phyloP scores from a whole-genome alignment of 2,113 vertebrate genomes.

The Lagenorhynchus albirostris region DNA sequence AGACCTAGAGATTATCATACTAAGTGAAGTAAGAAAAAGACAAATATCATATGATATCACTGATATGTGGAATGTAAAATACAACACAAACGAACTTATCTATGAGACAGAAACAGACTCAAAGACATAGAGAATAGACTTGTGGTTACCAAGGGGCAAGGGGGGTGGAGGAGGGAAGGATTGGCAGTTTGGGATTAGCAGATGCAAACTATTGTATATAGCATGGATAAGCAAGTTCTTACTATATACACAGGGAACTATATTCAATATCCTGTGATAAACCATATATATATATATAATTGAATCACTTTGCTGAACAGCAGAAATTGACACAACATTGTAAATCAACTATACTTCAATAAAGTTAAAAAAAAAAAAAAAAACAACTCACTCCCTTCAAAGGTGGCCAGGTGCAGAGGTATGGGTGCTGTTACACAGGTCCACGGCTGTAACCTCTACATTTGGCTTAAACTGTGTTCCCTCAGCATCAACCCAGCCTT shows the following conservation, averaged over 20 bases:
- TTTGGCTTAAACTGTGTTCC: neutral
- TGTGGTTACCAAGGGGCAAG: neutral
- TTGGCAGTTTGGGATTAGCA: neutral
- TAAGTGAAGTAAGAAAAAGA: neutral
- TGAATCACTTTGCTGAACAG: neutral
- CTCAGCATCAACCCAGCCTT: neutral
- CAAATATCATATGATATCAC: neutral
- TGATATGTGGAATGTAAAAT: neutral
- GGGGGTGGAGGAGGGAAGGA: neutral
- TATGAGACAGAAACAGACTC: neutral
- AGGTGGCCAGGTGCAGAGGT: neutral
- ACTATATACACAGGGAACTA: neutral
- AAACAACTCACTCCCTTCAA: neutral
- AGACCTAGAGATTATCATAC: neutral
- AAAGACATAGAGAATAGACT: neutral
- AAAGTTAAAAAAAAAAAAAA: neutral
- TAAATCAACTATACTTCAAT: neutral
- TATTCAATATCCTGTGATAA: neutral
- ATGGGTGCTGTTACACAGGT: too few species aligned
- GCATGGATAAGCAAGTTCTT: neutral
- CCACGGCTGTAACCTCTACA: fast-evolving
- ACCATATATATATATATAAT: neutral
- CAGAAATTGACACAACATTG: neutral
- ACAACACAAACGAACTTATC: neutral
- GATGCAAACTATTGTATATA: neutral